phyloP scores from a whole-genome alignment of 2,888 invertebrate species.

The Pemphredon lugubris region DNA sequence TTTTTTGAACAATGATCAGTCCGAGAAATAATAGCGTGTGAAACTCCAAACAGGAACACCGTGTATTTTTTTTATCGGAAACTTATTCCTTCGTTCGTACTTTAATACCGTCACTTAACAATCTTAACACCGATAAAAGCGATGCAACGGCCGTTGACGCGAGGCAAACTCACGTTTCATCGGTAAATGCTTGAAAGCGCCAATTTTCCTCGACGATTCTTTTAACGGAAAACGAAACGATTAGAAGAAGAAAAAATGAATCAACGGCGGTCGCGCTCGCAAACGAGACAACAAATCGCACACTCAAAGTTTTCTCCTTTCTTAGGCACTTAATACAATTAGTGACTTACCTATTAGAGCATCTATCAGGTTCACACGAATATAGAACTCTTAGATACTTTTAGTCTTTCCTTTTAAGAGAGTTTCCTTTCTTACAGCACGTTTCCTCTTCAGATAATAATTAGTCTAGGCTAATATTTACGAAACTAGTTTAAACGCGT shows the following conservation, averaged over 20 bases:
- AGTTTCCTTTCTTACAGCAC: conserved; percentile 57
- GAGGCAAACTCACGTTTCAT: too few species aligned
- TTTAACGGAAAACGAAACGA: too few species aligned
- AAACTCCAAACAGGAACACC: too few species aligned
- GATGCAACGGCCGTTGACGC: conserved; percentile 1
- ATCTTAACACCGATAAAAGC: too few species aligned
- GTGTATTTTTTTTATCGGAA: too few species aligned
- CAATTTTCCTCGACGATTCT: too few species aligned
- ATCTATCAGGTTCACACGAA: conserved; percentile 50
- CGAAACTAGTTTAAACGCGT: conserved; percentile 46
- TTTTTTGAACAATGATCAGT: too few species aligned
- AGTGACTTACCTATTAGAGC: conserved; percentile 56
- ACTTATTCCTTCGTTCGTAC: conserved; percentile 27
- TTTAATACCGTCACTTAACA: conserved; percentile 3
- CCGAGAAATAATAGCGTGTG: too few species aligned
- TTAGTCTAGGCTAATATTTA: conserved; percentile 56
- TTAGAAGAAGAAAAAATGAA: too few species aligned
- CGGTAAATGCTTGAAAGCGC: too few species aligned
- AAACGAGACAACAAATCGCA: conserved; percentile 34
- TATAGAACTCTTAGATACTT: conserved; percentile 55
- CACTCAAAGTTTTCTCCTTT: conserved; percentile 52
- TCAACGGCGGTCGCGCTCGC: conserved; percentile 42
- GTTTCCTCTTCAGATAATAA: conserved; percentile 56
- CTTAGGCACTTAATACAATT: conserved; percentile 59
- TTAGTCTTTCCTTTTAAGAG: conserved; percentile 51